Conservation (phyloP, 2,113 vertebrate species). For the Marmota monax region DNA sequence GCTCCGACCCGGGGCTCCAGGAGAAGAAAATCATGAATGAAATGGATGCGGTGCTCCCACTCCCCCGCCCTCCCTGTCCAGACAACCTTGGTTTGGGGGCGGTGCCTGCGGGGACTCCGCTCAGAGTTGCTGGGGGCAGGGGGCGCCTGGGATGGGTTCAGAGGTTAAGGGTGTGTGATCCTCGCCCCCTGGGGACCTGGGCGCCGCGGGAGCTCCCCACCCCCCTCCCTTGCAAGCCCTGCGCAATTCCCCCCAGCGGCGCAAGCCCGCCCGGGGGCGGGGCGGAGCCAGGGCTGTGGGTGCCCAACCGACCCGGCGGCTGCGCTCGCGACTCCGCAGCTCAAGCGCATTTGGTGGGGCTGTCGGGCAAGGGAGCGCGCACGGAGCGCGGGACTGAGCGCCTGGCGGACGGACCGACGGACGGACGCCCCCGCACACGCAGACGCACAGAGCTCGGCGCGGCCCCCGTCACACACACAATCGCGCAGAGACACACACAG, state of each 20-base stretch:
- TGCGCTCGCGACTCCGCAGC: slow-evolving; percentile 63
- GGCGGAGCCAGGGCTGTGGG: slow-evolving; percentile 61
- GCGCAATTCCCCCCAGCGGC: slow-evolving; percentile 70
- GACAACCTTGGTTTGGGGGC: slow-evolving; percentile 62
- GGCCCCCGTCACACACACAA: slow-evolving; percentile 51
- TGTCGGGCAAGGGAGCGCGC: slow-evolving; percentile 64
- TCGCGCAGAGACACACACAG: slow-evolving; percentile 46
- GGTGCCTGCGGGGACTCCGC: slow-evolving; percentile 51
- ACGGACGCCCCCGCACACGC: slow-evolving; percentile 81
- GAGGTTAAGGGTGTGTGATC: not conserved
- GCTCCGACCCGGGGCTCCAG: slow-evolving; percentile 42
- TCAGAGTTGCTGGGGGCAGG: not conserved
- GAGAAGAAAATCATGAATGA: slow-evolving; percentile 83
- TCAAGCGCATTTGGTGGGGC: slow-evolving; percentile 11
- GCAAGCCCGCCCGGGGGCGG: slow-evolving; percentile 64
- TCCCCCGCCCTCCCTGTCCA: slow-evolving; percentile 70
- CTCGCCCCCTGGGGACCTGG: not conserved
- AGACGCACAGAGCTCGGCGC: slow-evolving; percentile 76
- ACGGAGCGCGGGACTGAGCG: slow-evolving; percentile 65
- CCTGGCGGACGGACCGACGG: slow-evolving; percentile 70
- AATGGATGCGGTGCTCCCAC: slow-evolving; percentile 65
- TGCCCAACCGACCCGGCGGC: slow-evolving; percentile 29
- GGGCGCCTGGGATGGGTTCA: not conserved
- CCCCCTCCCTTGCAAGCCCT: slow-evolving; percentile 49
- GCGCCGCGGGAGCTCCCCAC: not conserved